Percentiles rank a stretch among this genome's conserved stretches.
These are phyloP conservation scores for Agonopterix heracliana DNA, from an alignment of 2,888 invertebrate genomes.

Conservation along the genomic window DNA sequence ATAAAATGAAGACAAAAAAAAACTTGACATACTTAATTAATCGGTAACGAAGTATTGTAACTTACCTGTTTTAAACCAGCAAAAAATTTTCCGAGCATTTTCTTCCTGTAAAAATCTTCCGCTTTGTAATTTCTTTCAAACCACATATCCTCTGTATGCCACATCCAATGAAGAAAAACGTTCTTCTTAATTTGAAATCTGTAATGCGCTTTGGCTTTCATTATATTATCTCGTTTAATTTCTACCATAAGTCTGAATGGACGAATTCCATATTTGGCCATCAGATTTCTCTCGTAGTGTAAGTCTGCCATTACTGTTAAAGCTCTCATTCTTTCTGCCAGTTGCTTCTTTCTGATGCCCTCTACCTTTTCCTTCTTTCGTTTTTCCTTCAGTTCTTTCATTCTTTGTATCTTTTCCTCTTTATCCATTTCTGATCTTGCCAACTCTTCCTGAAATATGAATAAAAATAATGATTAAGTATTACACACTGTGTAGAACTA, in stretches of 20 bases:
- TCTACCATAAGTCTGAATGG: slow-evolving; percentile 47
- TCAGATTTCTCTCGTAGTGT: slow-evolving; percentile 61
- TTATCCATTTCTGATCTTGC: slow-evolving; percentile 75
- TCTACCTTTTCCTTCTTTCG: slow-evolving; percentile 77
- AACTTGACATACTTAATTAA: no score
- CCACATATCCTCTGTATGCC: slow-evolving; percentile 64
- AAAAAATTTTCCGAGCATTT: slow-evolving; percentile 61
- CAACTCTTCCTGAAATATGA: slow-evolving; percentile 49
- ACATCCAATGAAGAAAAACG: slow-evolving; percentile 70
- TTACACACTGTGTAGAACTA: neutral
- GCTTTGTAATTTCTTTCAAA: slow-evolving; percentile 75
- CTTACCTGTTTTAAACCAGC: slow-evolving; percentile 64
- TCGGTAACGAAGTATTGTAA: neutral
- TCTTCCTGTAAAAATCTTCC: slow-evolving; percentile 68
- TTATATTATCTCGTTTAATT: slow-evolving; percentile 50
- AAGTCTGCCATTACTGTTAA: slow-evolving; percentile 70
- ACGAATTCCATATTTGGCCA: slow-evolving; percentile 52
- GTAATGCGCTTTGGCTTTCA: slow-evolving; percentile 66
- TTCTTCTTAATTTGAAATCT: slow-evolving; percentile 63
- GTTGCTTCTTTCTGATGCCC: slow-evolving; percentile 76
- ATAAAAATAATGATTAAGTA: neutral
- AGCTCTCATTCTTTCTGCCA: slow-evolving; percentile 58
- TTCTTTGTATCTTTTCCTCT: slow-evolving; percentile 76
- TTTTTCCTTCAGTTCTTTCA: slow-evolving; percentile 78
- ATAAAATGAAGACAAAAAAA: no score